Conservation (phyloP, 2,888 invertebrate species). For the Endomychus coccineus region DNA sequence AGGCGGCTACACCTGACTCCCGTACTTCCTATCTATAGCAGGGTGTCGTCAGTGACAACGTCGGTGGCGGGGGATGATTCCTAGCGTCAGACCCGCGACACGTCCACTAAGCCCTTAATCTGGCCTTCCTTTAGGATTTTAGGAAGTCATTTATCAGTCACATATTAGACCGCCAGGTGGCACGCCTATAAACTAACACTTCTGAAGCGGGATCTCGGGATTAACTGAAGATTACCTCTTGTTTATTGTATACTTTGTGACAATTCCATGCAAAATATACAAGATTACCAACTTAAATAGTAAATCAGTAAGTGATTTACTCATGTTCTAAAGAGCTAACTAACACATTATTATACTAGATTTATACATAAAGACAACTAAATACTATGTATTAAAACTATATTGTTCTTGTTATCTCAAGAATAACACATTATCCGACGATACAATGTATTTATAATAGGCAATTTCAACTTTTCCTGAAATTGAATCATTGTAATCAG, state of each 20-base stretch:
- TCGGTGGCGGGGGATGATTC: slow-evolving; percentile 29
- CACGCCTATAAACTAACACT: slow-evolving; percentile 37
- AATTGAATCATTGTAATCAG: too few species aligned
- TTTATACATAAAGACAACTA: too few species aligned
- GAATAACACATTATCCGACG: too few species aligned
- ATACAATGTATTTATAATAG: too few species aligned
- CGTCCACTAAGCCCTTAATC: slow-evolving; percentile 44
- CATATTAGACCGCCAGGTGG: slow-evolving; percentile 42
- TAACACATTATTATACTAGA: too few species aligned
- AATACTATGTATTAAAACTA: too few species aligned
- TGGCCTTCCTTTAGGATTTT: slow-evolving; percentile 42
- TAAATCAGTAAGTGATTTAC: too few species aligned
- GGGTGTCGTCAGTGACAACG: too few species aligned
- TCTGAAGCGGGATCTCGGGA: slow-evolving; percentile 31
- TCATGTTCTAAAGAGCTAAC: too few species aligned
- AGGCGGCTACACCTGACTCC: slow-evolving; percentile 35
- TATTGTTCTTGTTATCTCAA: too few species aligned
- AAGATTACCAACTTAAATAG: slow-evolving; percentile 13
- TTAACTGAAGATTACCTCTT: slow-evolving; percentile 29
- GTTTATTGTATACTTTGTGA: slow-evolving; percentile 27
- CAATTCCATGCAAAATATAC: slow-evolving; percentile 18
- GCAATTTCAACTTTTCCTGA: too few species aligned
- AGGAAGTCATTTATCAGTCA: slow-evolving; percentile 45
- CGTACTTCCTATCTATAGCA: slow-evolving; percentile 24
- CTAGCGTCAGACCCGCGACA: slow-evolving; percentile 37